Percentiles rank a stretch among this genome's conserved stretches.
Evolutionary conservation across 2,888 invertebrate genomes (phyloP).

Genomic region (Diaperis boleti): DNA sequence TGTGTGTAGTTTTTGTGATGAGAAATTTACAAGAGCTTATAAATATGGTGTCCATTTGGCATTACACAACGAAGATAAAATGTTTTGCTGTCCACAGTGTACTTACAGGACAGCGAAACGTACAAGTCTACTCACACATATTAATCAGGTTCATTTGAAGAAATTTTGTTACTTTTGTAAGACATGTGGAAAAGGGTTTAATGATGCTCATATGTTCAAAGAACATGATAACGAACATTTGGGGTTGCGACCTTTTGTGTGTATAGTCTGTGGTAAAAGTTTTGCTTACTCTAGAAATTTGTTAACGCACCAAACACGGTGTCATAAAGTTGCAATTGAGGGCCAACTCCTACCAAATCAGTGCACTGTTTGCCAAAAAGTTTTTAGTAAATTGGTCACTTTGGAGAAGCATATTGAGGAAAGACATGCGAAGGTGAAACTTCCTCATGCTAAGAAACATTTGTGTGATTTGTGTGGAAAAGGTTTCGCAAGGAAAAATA

Average conservation of each 20-base stretch:
- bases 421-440: slow-evolving; percentile 54
- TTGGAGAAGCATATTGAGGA: slow-evolving; percentile 66
- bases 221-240: slow-evolving; percentile 66
- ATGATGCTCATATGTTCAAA: slow-evolving; percentile 64
- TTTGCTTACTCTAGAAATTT: slow-evolving; percentile 60
- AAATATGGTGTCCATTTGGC: slow-evolving; percentile 58
- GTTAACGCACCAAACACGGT: slow-evolving; percentile 57
- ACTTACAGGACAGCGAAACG: slow-evolving; percentile 36
- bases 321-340: slow-evolving; percentile 61
- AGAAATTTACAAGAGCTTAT: slow-evolving; percentile 65
- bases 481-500: slow-evolving; percentile 59
- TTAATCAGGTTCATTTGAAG: slow-evolving; percentile 68
- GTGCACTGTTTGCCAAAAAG: slow-evolving; percentile 57
- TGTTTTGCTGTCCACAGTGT: slow-evolving; percentile 66
- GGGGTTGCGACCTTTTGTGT: slow-evolving; percentile 62
- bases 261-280: slow-evolving; percentile 65
- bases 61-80: slow-evolving; percentile 63
- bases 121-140: slow-evolving; percentile 65
- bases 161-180: slow-evolving; percentile 67
- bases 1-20: slow-evolving; percentile 70
- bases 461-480: slow-evolving; percentile 62
- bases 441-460: slow-evolving; percentile 54
- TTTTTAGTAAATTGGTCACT: slow-evolving; percentile 56
- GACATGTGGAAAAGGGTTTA: slow-evolving; percentile 60
- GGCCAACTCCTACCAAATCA: slow-evolving; percentile 65